phyloP scores from a whole-genome alignment of 2,113 vertebrate species.

The Pongo pygmaeus region DNA sequence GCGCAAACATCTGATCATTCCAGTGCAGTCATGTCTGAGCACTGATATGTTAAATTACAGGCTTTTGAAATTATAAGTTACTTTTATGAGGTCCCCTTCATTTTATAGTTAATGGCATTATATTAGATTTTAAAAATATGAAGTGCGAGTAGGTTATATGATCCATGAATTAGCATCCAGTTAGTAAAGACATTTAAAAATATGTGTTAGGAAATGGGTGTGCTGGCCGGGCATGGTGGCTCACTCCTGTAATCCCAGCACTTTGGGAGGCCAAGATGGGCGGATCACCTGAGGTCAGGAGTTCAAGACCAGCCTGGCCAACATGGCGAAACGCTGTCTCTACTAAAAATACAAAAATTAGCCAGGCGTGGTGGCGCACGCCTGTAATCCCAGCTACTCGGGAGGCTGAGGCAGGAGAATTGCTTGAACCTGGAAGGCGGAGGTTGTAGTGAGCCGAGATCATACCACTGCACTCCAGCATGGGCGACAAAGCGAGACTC shows the following conservation, averaged over 20 bases:
- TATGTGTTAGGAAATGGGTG: background rate
- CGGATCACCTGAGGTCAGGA: too few species aligned
- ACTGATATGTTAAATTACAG: rapidly evolving
- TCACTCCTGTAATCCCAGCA: too few species aligned
- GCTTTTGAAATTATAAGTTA: background rate
- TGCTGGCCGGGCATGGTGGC: too few species aligned
- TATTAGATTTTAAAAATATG: background rate
- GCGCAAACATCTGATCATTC: background rate
- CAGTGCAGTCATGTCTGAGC: rapidly evolving
- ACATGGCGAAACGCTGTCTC: too few species aligned
- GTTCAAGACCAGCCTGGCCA: too few species aligned
- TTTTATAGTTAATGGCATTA: background rate
- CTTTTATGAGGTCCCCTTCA: background rate
- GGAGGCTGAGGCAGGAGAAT: too few species aligned
- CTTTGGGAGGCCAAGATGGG: too few species aligned
- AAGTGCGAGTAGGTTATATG: background rate
- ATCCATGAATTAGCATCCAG: background rate
- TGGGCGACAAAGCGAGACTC: rapidly evolving
- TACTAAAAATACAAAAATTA: too few species aligned
- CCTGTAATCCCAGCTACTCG: too few species aligned
- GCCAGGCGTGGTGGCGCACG: too few species aligned
- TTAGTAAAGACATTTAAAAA: background rate
- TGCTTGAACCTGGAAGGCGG: background rate
- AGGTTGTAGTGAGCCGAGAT: background rate
- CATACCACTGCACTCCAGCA: rapidly evolving